Conservation (phyloP, 92 coral and sea anemone genomes). For the Heteractis magnifica region DNA sequence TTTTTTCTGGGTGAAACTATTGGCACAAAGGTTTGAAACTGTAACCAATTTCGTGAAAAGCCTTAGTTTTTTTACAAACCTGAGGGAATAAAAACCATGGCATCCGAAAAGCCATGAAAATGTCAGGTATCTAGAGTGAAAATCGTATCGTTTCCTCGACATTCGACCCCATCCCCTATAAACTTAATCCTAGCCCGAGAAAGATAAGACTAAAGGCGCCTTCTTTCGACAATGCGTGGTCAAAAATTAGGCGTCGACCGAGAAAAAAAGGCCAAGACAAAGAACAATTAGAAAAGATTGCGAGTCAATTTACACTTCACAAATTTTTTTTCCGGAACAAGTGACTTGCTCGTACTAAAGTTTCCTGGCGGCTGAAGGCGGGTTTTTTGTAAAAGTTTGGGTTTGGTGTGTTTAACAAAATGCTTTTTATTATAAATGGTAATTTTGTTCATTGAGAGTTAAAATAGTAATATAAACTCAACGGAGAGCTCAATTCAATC, state of each 20-base stretch:
- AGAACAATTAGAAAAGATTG: neutral
- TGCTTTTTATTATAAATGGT: too few species aligned
- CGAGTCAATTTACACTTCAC: neutral
- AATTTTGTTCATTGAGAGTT: too few species aligned
- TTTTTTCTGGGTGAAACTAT: neutral
- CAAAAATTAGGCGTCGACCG: neutral
- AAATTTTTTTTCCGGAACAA: neutral
- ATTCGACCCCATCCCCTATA: neutral
- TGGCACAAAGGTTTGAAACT: neutral
- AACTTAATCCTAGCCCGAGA: neutral
- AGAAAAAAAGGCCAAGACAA: neutral
- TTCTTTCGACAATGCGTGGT: neutral
- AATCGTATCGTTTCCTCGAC: neutral
- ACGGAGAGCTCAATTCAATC: too few species aligned
- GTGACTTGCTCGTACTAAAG: too few species aligned
- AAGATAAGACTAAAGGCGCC: neutral
- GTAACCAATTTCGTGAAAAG: neutral
- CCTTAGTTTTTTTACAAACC: neutral
- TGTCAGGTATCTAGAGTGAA: neutral
- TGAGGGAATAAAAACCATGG: neutral
- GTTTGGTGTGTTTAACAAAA: too few species aligned
- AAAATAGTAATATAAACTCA: too few species aligned
- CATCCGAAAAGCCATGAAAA: neutral
- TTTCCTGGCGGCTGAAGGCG: too few species aligned
- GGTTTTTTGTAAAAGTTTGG: too few species aligned